Evolutionary conservation across 2,797 vertebrate genomes (phyloP), one percentile per base, ranked within the genome.

Genomic region (Sebastes glaucus): DNA sequence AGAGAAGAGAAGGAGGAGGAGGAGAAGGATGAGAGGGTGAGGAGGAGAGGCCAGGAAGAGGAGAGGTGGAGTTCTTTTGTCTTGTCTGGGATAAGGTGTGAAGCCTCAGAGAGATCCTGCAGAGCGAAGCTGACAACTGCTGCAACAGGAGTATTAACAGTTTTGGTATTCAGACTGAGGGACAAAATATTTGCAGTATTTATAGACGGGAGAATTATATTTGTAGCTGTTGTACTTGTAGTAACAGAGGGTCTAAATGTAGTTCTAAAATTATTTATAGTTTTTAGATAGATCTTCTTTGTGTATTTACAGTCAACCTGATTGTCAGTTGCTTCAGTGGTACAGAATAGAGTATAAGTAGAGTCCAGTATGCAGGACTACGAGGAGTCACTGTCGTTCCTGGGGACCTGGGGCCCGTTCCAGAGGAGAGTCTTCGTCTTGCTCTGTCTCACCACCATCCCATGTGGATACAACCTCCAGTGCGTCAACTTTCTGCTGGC

Each of bases 401-500:
- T 92, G 78, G 88, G 88, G 33, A 82, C 56, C 5, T 91, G 90
- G 87, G 92, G 91, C 7, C 82, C 79, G 0, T 94, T 91, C 71
- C 93, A 94, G 87, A 79, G 56, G 66, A 85, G 73, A 23, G 20
- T 89, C 22, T 75, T 89, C 60, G 10, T 89, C 46, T 18, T 89
- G 56, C 71, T 92, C 53, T 88, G 83, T 32, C 46, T 91, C 55
- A 32, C 32, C 63, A 1, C 11, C 22, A 0, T 92, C 28, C 87
- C 92, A 2, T 6, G 73, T 7, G 93, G 93, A 57, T 89, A 73
- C 71, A 87, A 83, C 74, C 2, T 91, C 38, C 77, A 91, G 60
- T 85, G 73, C 0, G 42, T 87, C 79, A 83, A 92, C 52, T 93
- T 92, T 61, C 86, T 93, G 81, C 28, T 94, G 76, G 89, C 85